These are phyloP conservation scores for Spheniscus humboldti DNA, from an alignment of 2,797 vertebrate species.

Conservation along the genomic window DNA sequence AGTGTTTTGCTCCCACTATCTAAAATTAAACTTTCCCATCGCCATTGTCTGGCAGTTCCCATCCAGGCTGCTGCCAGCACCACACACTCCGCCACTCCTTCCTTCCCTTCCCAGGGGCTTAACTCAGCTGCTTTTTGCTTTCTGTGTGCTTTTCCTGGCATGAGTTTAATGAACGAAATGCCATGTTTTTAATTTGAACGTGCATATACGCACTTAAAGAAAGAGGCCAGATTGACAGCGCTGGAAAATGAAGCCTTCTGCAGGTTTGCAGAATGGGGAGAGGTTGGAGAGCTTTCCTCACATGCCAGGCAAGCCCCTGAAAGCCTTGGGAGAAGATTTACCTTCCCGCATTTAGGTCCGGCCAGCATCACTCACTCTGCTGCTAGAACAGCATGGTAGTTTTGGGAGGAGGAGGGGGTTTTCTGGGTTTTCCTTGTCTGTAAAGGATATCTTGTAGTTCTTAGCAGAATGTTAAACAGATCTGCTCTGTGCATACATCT, in stretches of 20 bases:
- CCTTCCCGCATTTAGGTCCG: fast-evolving
- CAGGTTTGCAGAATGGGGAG: not conserved
- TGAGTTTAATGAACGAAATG: not conserved
- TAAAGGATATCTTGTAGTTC: not conserved
- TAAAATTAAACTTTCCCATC: not conserved
- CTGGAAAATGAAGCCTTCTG: not conserved
- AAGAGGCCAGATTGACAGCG: not conserved
- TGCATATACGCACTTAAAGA: not conserved
- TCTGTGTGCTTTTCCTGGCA: not conserved
- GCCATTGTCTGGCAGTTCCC: not conserved
- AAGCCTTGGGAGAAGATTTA: not conserved
- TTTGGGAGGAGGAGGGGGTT: not conserved
- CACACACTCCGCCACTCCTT: not conserved
- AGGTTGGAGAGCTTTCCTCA: not conserved
- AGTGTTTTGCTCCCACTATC: not conserved
- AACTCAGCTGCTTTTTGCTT: not conserved
- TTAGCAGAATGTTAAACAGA: not conserved
- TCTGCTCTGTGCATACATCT: not conserved
- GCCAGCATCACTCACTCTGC: not conserved
- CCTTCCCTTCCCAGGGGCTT: not conserved
- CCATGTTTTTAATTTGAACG: not conserved
- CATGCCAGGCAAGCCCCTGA: fast-evolving
- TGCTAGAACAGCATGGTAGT: not conserved
- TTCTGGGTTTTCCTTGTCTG: not conserved
- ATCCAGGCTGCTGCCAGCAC: not conserved